Evolutionary conservation across 2,888 invertebrate genomes (phyloP).

Genomic region (Heliothis peltigera): DNA sequence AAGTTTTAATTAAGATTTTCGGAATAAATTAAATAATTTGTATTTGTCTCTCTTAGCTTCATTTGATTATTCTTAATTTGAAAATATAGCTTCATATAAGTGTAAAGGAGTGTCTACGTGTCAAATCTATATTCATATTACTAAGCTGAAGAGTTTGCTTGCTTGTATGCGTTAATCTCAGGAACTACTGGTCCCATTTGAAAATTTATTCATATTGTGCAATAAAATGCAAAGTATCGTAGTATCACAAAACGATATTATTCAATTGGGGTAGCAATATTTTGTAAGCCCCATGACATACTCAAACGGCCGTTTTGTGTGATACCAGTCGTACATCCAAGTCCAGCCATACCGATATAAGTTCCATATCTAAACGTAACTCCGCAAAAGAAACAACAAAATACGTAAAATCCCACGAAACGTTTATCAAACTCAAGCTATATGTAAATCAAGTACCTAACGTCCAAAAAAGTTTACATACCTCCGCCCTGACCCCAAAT

Average conservation of each 20-base stretch:
- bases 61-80: slow-evolving; percentile 4
- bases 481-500: slow-evolving; percentile 26
- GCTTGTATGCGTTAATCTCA: too few species aligned
- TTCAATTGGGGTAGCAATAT: too few species aligned
- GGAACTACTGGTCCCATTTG: too few species aligned
- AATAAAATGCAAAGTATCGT: too few species aligned
- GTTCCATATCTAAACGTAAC: neutral
- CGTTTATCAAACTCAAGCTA: slow-evolving; percentile 7
- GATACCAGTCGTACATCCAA: slow-evolving; percentile 9
- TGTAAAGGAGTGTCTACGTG: too few species aligned
- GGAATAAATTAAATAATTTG: neutral
- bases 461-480: slow-evolving; percentile 30
- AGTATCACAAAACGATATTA: too few species aligned
- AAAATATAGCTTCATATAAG: slow-evolving; percentile 5
- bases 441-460: slow-evolving; percentile 38
- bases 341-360: slow-evolving; percentile 5
- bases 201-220: too few species aligned
- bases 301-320: slow-evolving; percentile 8
- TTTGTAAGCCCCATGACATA: too few species aligned
- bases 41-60: slow-evolving; percentile 4
- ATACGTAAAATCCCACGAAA: slow-evolving; percentile 18
- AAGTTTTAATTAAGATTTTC: too few species aligned
- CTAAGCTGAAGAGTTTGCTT: too few species aligned
- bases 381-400: slow-evolving; percentile 14
- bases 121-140: too few species aligned